Percentiles rank a stretch among this genome's conserved stretches.
These are phyloP conservation scores for Heliconius hortense DNA, from an alignment of 2,888 invertebrate species.

Conservation along the genomic window DNA sequence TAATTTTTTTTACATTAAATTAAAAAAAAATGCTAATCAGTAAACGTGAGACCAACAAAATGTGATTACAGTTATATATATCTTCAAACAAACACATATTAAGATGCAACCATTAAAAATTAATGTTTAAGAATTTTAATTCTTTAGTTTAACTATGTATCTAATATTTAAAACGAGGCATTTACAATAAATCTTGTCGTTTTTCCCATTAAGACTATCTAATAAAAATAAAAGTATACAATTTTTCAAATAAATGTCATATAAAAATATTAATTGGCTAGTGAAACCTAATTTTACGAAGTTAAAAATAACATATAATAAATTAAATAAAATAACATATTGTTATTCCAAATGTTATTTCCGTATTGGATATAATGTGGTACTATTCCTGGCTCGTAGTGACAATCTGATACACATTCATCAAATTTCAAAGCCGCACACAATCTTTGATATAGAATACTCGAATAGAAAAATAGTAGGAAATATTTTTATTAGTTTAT, in stretches of 20 bases:
- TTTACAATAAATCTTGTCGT: neutral
- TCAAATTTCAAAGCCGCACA: conserved; percentile 37
- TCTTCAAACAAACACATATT: too few relatives aligned
- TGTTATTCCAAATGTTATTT: conserved; percentile 14
- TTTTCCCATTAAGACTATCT: neutral
- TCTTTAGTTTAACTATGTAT: too few relatives aligned
- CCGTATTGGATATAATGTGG: conserved; percentile 17
- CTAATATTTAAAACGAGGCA: too few relatives aligned
- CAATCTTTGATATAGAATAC: conserved; percentile 28
- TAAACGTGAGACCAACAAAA: too few relatives aligned
- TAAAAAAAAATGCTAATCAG: too few relatives aligned
- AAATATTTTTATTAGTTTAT: neutral
- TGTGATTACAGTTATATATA: too few relatives aligned
- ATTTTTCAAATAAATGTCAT: neutral
- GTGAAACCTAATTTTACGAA: neutral
- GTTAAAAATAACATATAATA: neutral
- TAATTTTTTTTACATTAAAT: too few relatives aligned
- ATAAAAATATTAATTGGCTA: neutral
- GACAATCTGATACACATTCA: conserved; percentile 31
- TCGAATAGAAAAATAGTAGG: conserved; percentile 5
- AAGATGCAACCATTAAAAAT: too few relatives aligned
- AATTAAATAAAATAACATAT: neutral
- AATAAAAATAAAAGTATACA: neutral
- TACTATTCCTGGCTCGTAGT: conserved; percentile 29
- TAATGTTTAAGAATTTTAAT: too few relatives aligned